Evolutionary conservation across 2,888 invertebrate species (phyloP), one percentile per base, ranked within the genome.

Genomic region (Acheta domesticus): DNA sequence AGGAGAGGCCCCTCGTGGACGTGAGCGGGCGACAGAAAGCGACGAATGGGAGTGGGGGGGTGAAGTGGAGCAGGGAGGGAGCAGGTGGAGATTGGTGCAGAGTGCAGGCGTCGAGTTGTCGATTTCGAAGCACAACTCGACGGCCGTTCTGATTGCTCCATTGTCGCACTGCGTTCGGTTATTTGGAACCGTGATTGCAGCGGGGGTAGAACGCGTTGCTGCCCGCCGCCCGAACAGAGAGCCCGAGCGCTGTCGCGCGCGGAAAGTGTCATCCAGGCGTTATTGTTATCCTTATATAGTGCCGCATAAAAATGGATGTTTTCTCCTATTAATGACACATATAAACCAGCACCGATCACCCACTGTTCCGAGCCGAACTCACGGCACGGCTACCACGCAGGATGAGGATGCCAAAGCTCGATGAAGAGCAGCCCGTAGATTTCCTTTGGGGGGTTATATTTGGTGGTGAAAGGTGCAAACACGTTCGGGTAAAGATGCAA

Each of bases 121-220:
- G 62, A 62, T 62, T 62, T n/a, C 16, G 62, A 62, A 14, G 62
- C 14, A 62, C 14, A 62, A 12, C 62, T 62, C 62, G 62, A 19
- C n/a, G 62, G 62, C 62, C 62, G 14, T 14, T 62, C 62, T 62
- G 62, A 62, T 62, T 62, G 62, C 62, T 62, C 62, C 62, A 62
- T 62, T 62, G 62, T 62, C 62, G n/a, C 62, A 62, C 62, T 14
- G 62, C n/a, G 62, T 14, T n/a, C 16, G 16, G 14, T 62, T 62
- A 62, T 62, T 62, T 62, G 62, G 62, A 62, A 19, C 16, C 62
- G 62, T 62, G 62, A 62, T 62, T 62, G 62, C 62, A 62, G n/a
- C 14, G 62, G 16, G 62, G 62, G n/a, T 62, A n/a, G 62, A 4
- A 62, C 16, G 62, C n/a, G 16, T 62, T n/a, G 62, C 62, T 62